These are phyloP conservation scores for Spongilla lacustris DNA, from an alignment of 37 sponge, comb jelly and placozoan genomes.

Conservation along the genomic window DNA sequence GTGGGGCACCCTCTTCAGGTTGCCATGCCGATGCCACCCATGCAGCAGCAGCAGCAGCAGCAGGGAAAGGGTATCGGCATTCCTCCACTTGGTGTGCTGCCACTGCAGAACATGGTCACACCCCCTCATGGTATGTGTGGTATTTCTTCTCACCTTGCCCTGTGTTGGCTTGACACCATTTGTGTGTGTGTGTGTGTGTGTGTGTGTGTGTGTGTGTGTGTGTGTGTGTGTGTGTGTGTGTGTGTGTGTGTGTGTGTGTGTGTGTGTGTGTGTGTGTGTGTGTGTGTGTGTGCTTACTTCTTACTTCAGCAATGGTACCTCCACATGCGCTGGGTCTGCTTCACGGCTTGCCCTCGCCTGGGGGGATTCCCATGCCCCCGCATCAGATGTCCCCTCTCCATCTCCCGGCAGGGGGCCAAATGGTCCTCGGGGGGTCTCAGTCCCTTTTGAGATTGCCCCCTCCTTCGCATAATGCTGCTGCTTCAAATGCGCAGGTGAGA, in stretches of 20 bases:
- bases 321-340: slow-evolving; percentile 7
- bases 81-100: not conserved
- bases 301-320: not conserved
- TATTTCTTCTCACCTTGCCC: not conserved
- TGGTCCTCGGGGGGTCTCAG: not conserved
- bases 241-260: slow-evolving; percentile 45
- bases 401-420: not conserved
- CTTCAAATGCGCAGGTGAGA: not conserved
- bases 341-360: not conserved
- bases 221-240: slow-evolving; percentile 10
- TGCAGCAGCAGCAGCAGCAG: not conserved
- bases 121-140: slow-evolving; percentile 12
- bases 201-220: slow-evolving; percentile 1
- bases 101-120: not conserved
- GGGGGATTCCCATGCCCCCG: slow-evolving; percentile 1
- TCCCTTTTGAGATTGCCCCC: not conserved
- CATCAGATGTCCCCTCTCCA: slow-evolving; percentile 3
- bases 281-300: slow-evolving; percentile 25
- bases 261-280: slow-evolving; percentile 44
- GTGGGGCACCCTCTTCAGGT: not conserved
- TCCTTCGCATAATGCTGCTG: not conserved
- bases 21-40: not conserved
- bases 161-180: not conserved
- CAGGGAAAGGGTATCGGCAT: not conserved
- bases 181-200: not conserved